Conservation (phyloP, 2,888 invertebrate species). For the Dynastes grantii region DNA sequence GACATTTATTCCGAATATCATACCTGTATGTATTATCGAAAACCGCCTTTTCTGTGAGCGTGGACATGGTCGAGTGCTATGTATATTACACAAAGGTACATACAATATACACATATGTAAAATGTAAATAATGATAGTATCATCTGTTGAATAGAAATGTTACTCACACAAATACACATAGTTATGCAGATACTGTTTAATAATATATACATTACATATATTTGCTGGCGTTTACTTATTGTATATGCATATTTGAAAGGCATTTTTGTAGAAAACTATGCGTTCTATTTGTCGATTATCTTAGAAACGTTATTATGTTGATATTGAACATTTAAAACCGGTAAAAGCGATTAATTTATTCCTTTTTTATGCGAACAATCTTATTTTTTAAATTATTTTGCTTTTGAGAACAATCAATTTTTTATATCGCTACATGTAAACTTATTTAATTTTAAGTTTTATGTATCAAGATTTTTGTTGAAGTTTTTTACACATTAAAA, state of each 20-base stretch:
- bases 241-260: too few relatives aligned
- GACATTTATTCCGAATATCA: conserved; percentile 45
- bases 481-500: too few relatives aligned
- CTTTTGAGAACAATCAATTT: too few relatives aligned
- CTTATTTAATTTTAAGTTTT: too few relatives aligned
- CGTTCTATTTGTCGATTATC: not conserved
- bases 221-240: not conserved
- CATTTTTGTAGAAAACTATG: not conserved
- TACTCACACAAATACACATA: not conserved
- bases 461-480: too few relatives aligned
- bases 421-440: too few relatives aligned
- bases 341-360: too few relatives aligned
- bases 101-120: conserved; percentile 13
- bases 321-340: not conserved
- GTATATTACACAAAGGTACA: not conserved
- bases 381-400: too few relatives aligned
- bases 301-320: not conserved
- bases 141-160: conserved; percentile 19
- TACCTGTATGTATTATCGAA: not conserved
- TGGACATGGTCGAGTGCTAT: conserved; percentile 7
- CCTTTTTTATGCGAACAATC: too few relatives aligned
- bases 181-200: conserved; percentile 1
- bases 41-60: not conserved
- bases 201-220: not conserved
- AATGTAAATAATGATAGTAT: conserved; percentile 2